Evolutionary conservation across 1,140 invertebrate genomes (phyloP).

Genomic region (Megathymus violae): DNA sequence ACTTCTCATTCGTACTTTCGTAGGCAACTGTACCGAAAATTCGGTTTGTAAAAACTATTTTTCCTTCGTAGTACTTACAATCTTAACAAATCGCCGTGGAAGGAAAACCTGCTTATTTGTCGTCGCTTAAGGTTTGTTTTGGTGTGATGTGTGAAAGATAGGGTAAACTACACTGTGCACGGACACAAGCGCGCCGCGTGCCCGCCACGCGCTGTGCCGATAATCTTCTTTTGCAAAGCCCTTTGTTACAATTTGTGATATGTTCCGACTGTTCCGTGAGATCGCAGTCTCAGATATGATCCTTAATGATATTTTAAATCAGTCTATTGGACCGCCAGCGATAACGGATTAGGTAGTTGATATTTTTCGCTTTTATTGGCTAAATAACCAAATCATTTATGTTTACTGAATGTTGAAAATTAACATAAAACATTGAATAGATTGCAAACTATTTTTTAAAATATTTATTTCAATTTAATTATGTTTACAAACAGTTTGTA

Average conservation of each 20-base stretch:
- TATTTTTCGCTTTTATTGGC: constrained; percentile 2
- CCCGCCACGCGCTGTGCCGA: constrained; percentile 66
- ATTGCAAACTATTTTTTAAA: too few relatives aligned
- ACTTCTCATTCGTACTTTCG: constrained; percentile 70
- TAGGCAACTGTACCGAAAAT: constrained; percentile 41
- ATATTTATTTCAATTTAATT: too few relatives aligned
- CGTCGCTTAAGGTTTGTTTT: constrained; percentile 42
- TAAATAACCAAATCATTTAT: background rate
- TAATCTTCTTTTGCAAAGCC: constrained; percentile 76
- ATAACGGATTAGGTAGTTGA: constrained; percentile 19
- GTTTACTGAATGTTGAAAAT: too few relatives aligned
- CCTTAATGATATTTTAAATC: constrained; percentile 82
- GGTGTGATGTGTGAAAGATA: constrained; percentile 28
- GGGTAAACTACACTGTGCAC: constrained; percentile 56
- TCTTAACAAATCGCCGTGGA: constrained; percentile 6
- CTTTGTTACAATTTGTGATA: constrained; percentile 81
- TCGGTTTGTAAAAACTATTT: constrained; percentile 43
- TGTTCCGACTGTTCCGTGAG: constrained; percentile 60
- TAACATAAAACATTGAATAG: too few relatives aligned
- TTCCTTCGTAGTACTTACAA: constrained; percentile 26
- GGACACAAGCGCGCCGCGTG: constrained; percentile 70
- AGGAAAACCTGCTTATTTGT: constrained; percentile 35
- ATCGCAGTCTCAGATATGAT: constrained; percentile 73
- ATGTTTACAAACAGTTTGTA: too few relatives aligned
- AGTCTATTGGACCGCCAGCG: constrained; percentile 52